phyloP scores from a whole-genome alignment of 2,888 invertebrate species.

The Dasysyrphus tricinctus region DNA sequence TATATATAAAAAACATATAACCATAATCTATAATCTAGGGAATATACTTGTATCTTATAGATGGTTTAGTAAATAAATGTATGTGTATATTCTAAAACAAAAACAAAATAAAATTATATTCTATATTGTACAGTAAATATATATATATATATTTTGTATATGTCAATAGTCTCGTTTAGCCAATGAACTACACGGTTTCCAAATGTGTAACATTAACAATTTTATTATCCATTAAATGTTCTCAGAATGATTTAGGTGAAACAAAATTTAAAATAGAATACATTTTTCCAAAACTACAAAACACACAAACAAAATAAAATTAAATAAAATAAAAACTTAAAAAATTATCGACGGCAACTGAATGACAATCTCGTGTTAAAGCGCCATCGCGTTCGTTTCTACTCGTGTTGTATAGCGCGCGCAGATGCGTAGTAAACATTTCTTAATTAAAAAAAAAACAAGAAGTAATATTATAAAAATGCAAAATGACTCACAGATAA shows the following conservation, averaged over 20 bases:
- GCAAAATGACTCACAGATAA: conserved; percentile 61
- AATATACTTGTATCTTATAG: conserved; percentile 73
- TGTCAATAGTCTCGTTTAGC: conserved; percentile 75
- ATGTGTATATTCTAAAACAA: conserved; percentile 54
- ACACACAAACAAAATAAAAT: conserved; percentile 34
- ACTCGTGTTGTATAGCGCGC: conserved; percentile 52
- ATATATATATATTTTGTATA: conserved; percentile 70
- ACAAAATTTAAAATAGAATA: conserved; percentile 40
- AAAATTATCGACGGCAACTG: conserved; percentile 75
- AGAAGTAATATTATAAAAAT: conserved; percentile 46
- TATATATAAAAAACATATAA: conserved; percentile 24
- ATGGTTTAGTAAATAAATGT: conserved; percentile 61
- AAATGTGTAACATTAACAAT: conserved; percentile 70
- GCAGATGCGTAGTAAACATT: conserved; percentile 52
- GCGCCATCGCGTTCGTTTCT: conserved; percentile 75
- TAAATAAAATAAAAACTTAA: conserved; percentile 1
- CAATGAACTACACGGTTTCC: conserved; percentile 76
- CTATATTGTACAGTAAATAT: conserved; percentile 61
- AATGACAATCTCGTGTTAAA: conserved; percentile 75
- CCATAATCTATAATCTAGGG: conserved; percentile 64
- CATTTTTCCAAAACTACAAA: conserved; percentile 56
- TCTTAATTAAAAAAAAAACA: conserved; percentile 13
- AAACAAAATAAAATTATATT: conserved; percentile 21
- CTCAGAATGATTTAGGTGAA: conserved; percentile 57
- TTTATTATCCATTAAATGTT: conserved; percentile 63